A percentile compares a stretch with the other conserved stretches of the same genome.
phyloP scores from a whole-genome alignment of 1,140 invertebrate genomes.

The Pissodes strobi region DNA sequence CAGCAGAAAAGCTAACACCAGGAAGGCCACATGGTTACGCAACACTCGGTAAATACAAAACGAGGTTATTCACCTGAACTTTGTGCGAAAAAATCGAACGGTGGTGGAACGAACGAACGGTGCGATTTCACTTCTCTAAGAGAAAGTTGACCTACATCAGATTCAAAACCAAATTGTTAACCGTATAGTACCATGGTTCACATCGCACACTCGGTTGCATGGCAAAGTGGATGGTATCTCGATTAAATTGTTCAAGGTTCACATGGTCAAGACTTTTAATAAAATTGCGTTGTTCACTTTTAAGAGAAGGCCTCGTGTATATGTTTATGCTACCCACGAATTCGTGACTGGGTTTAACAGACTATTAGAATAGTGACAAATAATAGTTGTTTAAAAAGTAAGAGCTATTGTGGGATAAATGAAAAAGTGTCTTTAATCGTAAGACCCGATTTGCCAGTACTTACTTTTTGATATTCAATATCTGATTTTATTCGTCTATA shows the following conservation, averaged over 20 bases:
- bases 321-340: too few species aligned
- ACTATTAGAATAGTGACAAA: too few species aligned
- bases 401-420: too few species aligned
- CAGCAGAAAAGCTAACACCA: slow-evolving; percentile 26
- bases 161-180: slow-evolving; percentile 28
- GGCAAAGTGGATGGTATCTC: not conserved
- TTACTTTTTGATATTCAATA: too few species aligned
- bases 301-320: too few species aligned
- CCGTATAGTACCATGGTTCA: slow-evolving; percentile 2
- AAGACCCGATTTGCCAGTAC: too few species aligned
- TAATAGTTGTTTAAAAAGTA: too few species aligned
- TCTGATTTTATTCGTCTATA: too few species aligned
- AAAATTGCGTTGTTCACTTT: too few species aligned
- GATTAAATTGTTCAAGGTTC: slow-evolving; percentile 7
- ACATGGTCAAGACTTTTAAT: slow-evolving; percentile 11
- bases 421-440: too few species aligned
- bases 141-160: slow-evolving; percentile 55
- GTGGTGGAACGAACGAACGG: slow-evolving; percentile 6
- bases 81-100: slow-evolving; percentile 54
- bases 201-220: too few species aligned
- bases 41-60: slow-evolving; percentile 45
- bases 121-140: slow-evolving; percentile 53
- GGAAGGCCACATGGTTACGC: slow-evolving; percentile 52
- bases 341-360: too few species aligned
- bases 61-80: slow-evolving; percentile 54